Evolutionary conservation across 2,113 vertebrate genomes (phyloP), one percentile per base, ranked within the genome.

Genomic region (Grammomys surdaster): DNA sequence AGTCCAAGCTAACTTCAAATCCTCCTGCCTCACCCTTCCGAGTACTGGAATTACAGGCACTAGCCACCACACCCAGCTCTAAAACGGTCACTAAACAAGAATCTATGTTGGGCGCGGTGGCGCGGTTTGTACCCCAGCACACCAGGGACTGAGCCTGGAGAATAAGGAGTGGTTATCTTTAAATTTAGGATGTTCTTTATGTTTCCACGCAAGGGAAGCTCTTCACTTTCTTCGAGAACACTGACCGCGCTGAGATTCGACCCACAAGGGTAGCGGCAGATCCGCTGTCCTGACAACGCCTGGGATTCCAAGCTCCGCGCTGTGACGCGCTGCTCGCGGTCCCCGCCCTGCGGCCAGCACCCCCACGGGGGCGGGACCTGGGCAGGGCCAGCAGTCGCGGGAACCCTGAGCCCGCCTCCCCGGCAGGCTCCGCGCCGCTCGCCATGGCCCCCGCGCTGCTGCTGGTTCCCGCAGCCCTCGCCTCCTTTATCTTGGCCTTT

Each of bases 401-500:
- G 96, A 96, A 80, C 22, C 88, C 87, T 26, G 36, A 73, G 36
- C 88, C 97, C 82, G 70, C 94, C 89, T 85, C 26, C 13, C 40
- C 69, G 26, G 85, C 2, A 17, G 92, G 87, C 91, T 80, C n/a
- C 36, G 20, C 24, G 36, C 36, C 2, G 17, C 91, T 92, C 51
- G 96, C 97, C 96, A 82, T 98, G 97, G 95, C 98, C 51, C 77
- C 96, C 4, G 67, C 91, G 5, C 92, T 98, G 72, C 22, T 95
- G 63, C 90, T 91, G 65, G 70, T 96, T 46, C 91, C 97, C 19
- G 97, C 43, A 40, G 98, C 97, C 65, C 93, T 98, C 63, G 96
- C 46, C 54, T 88, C 96, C n/a, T 98, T 98, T 91, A 36, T 91
- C n/a, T 95, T 97, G 91, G 95, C 97, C 63, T 98, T 98, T 58